These are phyloP conservation scores for Ormyrus labotus DNA, from an alignment of 2,888 invertebrate species.

Conservation along the genomic window DNA sequence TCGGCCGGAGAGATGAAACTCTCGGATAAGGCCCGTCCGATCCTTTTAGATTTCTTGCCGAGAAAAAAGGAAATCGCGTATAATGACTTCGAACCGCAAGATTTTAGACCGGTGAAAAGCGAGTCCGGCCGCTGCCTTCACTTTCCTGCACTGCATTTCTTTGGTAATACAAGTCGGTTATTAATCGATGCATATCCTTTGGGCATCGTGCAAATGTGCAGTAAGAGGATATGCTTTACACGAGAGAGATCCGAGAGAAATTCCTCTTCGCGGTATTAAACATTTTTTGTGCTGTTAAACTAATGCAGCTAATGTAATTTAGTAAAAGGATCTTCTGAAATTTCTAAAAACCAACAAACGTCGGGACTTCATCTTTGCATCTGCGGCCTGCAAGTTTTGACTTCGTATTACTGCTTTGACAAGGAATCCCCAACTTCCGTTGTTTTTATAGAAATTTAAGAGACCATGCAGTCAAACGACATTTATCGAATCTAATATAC, in stretches of 20 bases:
- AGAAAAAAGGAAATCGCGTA: slow-evolving; percentile 9
- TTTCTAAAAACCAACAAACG: no score
- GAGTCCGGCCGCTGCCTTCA: slow-evolving; percentile 4
- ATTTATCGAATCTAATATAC: no score
- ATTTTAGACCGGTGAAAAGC: slow-evolving; percentile 6
- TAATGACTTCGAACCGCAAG: slow-evolving; percentile 3
- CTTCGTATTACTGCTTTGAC: no score
- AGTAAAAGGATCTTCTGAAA: no score
- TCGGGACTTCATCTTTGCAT: no score
- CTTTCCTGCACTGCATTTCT: slow-evolving; percentile 18
- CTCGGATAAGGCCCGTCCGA: slow-evolving; percentile 28
- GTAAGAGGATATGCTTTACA: background rate
- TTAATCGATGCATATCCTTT: slow-evolving; percentile 31
- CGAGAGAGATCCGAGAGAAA: slow-evolving; percentile 39
- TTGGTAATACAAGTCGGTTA: slow-evolving; percentile 19
- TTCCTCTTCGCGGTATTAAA: slow-evolving; percentile 1
- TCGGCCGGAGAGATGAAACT: slow-evolving; percentile 22
- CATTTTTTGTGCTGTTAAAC: background rate
- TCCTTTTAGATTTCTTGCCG: background rate
- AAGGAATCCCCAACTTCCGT: no score
- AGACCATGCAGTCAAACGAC: no score
- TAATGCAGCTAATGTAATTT: no score
- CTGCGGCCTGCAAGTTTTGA: no score
- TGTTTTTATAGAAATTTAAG: no score
- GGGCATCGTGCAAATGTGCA: background rate